Base-by-base conservation (phyloP, 2,888 invertebrate genomes). In the Melipona bicolor region DNA sequence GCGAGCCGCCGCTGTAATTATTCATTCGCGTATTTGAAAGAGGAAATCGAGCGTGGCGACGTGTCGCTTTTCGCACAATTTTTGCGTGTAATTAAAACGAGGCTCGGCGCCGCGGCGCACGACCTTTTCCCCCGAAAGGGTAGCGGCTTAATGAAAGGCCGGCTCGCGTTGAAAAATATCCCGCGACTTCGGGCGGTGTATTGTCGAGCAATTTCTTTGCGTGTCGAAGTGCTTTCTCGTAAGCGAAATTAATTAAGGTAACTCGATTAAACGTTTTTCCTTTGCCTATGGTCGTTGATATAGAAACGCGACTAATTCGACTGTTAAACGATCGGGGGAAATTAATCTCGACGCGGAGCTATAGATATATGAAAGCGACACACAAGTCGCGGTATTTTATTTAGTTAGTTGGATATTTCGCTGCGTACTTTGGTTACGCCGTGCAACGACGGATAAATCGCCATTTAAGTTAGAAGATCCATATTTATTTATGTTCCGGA, bases 21-120 rank as follows among this genome's bases (percentile, higher is more conserved):
- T 62, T 68, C 79, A 54, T 68, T 79, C 61, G n/a, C 52, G 13
- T 36, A 19, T 61, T 61, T 11, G 61, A 67, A n/a, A n/a, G 59
- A 67, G 65, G 78, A 78, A 71, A 81, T 81, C 78, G 52, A 62
- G 24, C 79, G 43, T 27, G 32, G 2, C 71, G 71, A 52, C 67
- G 27, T 27, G 43, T 21, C 36, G 77, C 50, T 50, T 69, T 21
- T 76, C 77, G 69, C 59, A 52, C 70, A 59, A 59, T 61, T 71
- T 70, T 67, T 62, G 43, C 52, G 71, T 43, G 68, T 81, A 72
- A 81, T 81, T 81, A 64, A 81, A 81, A 72, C 71, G 79, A 52
- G 56, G 13, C 64, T 50, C 65, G 32, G 43, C 11, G 54, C 54
- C 76, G 19, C 36, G 15, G 21, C 17, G 27, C 27, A 36, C 64